Evolutionary conservation across 2,113 vertebrate species (phyloP).

Genomic region (Psilopsiagon aymara): DNA sequence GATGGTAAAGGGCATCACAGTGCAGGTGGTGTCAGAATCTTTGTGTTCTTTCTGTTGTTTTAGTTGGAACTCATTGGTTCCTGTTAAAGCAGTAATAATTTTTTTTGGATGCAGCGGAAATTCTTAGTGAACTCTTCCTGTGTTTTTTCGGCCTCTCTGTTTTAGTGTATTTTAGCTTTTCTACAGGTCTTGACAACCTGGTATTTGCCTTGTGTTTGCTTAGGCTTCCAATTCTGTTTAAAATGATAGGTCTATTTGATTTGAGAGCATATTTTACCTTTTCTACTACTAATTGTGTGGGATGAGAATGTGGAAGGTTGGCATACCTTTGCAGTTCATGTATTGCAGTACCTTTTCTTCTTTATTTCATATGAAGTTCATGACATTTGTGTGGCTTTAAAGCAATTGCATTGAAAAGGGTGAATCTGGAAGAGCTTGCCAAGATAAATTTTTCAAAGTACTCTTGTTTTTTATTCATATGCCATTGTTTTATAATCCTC

Average conservation of each 20-base stretch:
- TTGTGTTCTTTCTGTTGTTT: slow-evolving; percentile 23
- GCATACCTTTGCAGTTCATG: not conserved
- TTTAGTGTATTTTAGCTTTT: slow-evolving; percentile 6
- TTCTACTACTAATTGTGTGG: not conserved
- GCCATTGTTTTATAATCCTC: not conserved
- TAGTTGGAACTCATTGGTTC: slow-evolving; percentile 31
- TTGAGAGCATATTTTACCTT: not conserved
- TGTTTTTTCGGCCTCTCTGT: not conserved
- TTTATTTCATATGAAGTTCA: not conserved
- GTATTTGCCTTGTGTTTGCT: not conserved
- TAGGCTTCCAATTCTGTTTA: not conserved
- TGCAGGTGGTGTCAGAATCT: not conserved
- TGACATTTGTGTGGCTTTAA: not conserved
- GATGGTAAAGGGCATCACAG: not conserved
- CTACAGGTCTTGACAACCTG: not conserved
- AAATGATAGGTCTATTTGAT: not conserved
- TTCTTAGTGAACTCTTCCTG: not conserved
- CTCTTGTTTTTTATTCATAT: not conserved
- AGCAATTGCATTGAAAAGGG: not conserved
- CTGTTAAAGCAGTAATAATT: slow-evolving; percentile 13
- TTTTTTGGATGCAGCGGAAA: slow-evolving; percentile 23
- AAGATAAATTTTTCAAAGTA: not conserved
- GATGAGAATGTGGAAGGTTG: not conserved
- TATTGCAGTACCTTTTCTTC: not conserved
- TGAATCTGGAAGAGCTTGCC: not conserved